A percentile compares a stretch with the other conserved stretches of the same genome.
phyloP scores from a whole-genome alignment of 2,797 vertebrate genomes.

The Aselliscus stoliczkanus region DNA sequence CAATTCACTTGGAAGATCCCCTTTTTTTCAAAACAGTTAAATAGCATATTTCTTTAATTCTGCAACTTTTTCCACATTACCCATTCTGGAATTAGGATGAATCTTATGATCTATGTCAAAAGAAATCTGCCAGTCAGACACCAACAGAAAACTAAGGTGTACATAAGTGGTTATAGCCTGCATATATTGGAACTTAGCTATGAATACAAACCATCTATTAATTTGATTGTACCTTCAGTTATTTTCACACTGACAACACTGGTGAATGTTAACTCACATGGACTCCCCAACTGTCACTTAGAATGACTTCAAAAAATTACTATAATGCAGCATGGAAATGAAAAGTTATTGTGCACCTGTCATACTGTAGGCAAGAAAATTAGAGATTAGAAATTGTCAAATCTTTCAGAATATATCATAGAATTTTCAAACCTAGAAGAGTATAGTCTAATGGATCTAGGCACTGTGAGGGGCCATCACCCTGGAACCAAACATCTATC shows the following conservation, averaged over 20 bases:
- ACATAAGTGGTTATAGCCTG: background rate
- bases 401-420: slow-evolving; percentile 17
- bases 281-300: slow-evolving; percentile 19
- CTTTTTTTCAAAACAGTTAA: slow-evolving; percentile 4
- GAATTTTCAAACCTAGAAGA: slow-evolving; percentile 43
- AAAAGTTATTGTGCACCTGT: slow-evolving; percentile 39
- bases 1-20: slow-evolving; percentile 2
- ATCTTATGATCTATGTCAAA: slow-evolving; percentile 10
- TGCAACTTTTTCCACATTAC: slow-evolving; percentile 23
- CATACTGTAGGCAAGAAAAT: slow-evolving; percentile 42
- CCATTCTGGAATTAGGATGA: slow-evolving; percentile 31
- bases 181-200: background rate
- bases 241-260: slow-evolving; percentile 16
- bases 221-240: slow-evolving; percentile 29
- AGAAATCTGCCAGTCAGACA: background rate
- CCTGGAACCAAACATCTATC: slow-evolving; percentile 9
- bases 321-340: slow-evolving; percentile 32
- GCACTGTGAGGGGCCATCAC: no score
- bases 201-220: slow-evolving; percentile 31
- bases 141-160: background rate
- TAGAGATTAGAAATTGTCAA: slow-evolving; percentile 33
- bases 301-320: slow-evolving; percentile 41
- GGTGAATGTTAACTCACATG: slow-evolving; percentile 47
- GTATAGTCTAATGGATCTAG: slow-evolving; percentile 4
- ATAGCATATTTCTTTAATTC: background rate